These are phyloP conservation scores for Lasioglossum zephyrum DNA, from an alignment of 2,888 invertebrate species.

Conservation along the genomic window DNA sequence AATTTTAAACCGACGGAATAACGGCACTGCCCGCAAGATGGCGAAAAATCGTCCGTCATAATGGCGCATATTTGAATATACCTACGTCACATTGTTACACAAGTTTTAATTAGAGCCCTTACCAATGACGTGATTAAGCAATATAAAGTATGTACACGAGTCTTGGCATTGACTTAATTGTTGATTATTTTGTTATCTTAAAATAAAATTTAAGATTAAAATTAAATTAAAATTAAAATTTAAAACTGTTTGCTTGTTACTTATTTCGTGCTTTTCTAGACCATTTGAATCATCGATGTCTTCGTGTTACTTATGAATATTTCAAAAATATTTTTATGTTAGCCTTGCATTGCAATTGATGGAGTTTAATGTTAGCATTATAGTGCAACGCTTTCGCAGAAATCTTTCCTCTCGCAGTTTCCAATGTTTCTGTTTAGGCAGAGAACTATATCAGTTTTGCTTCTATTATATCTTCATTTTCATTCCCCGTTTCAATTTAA, in stretches of 20 bases:
- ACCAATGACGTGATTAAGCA: background rate
- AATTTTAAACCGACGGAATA: background rate
- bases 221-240: no score
- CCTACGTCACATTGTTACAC: background rate
- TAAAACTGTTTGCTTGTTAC: no score
- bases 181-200: background rate
- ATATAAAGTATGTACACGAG: background rate
- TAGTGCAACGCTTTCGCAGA: background rate
- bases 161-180: background rate
- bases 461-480: slow-evolving; percentile 36
- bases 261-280: no score
- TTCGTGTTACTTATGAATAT: no score
- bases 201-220: no score
- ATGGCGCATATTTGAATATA: background rate
- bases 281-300: no score
- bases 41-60: background rate
- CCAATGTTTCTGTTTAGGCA: slow-evolving; percentile 2
- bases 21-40: background rate
- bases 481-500: slow-evolving; percentile 34
- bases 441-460: slow-evolving; percentile 8
- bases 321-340: background rate
- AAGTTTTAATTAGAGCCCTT: background rate
- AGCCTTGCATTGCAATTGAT: background rate
- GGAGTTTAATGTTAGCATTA: background rate
- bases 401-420: background rate